A percentile compares a stretch with the other conserved stretches of the same genome.
phyloP scores from a whole-genome alignment of 2,113 vertebrate species.

The Nesogale talazaci region DNA sequence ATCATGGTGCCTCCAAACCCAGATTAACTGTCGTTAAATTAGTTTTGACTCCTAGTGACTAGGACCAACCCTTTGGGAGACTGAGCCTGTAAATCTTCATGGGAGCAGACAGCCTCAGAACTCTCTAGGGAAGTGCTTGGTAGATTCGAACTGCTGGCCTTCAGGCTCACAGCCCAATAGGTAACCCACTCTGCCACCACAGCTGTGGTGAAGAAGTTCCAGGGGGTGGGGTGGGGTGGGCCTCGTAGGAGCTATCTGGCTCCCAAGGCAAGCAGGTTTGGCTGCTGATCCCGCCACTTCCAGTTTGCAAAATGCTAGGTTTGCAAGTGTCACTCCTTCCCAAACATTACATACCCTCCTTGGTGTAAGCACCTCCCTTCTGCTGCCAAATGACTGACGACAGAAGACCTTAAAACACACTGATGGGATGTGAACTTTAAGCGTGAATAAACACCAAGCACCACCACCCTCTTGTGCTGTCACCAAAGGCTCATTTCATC shows the following conservation, averaged over 20 bases:
- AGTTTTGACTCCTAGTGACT: not conserved
- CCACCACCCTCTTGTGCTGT: not conserved
- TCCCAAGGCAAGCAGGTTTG: not conserved
- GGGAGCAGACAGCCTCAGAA: no score
- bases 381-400: not conserved
- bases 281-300: not conserved
- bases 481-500: slow-evolving; percentile 65
- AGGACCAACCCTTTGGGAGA: not conserved
- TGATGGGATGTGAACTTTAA: not conserved
- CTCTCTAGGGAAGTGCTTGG: no score
- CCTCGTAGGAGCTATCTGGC: not conserved
- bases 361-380: not conserved
- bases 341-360: not conserved
- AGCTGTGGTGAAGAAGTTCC: not conserved
- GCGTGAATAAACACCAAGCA: slow-evolving; percentile 19
- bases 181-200: no score
- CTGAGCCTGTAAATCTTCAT: not conserved
- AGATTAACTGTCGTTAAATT: not conserved
- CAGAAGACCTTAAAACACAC: not conserved
- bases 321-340: not conserved
- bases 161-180: no score
- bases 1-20: no score
- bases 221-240: not conserved
- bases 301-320: not conserved
- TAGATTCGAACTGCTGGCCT: no score